These are phyloP conservation scores for Anisognathus igniventris DNA, from an alignment of 2,797 vertebrate genomes.

Conservation along the genomic window DNA sequence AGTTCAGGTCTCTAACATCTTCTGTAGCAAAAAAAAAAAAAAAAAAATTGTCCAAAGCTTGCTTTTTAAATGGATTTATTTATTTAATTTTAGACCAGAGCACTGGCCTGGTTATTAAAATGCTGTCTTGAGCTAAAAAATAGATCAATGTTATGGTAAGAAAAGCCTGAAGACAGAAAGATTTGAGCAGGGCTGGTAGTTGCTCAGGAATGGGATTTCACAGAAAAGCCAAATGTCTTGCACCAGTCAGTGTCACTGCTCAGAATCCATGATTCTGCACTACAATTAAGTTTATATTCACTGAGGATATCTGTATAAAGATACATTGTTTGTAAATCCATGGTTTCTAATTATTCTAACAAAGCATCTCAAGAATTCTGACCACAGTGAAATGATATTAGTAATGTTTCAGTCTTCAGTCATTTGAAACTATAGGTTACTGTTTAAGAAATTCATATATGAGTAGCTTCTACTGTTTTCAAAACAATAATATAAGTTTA, in stretches of 20 bases:
- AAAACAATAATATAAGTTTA: neutral
- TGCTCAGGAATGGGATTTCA: neutral
- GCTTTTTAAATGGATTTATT: neutral
- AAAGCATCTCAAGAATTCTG: neutral
- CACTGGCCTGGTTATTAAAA: neutral
- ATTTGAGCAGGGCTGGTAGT: fast-evolving
- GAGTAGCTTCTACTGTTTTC: neutral
- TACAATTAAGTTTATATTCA: neutral
- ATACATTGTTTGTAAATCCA: neutral
- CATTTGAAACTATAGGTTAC: neutral
- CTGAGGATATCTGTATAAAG: neutral
- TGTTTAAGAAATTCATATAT: neutral
- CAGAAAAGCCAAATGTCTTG: neutral
- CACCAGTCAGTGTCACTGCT: neutral
- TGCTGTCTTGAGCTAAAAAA: neutral
- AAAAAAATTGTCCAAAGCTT: neutral
- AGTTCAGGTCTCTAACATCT: neutral
- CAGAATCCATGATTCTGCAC: neutral
- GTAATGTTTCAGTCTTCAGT: neutral
- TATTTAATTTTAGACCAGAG: neutral
- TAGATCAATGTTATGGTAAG: neutral
- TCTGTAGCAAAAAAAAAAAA: neutral
- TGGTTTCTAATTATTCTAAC: neutral
- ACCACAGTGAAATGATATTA: neutral
- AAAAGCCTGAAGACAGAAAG: neutral